Conservation (phyloP, 2,797 vertebrate genomes). For the Poeciliopsis presidionis region DNA sequence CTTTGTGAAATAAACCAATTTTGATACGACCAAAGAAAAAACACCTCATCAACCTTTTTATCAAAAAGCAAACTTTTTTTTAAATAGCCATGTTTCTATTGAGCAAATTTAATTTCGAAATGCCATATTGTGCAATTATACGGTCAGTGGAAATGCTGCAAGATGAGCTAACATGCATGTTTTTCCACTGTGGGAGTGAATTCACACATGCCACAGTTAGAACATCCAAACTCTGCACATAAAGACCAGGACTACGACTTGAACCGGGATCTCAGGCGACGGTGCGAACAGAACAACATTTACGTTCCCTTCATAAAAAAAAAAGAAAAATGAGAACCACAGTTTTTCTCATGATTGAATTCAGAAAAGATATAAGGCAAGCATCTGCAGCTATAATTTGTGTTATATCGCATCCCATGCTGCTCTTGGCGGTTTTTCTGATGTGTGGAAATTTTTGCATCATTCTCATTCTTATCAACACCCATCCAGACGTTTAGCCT, state of each 20-base stretch:
- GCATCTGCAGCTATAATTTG: not conserved
- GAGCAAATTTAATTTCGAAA: too few species aligned
- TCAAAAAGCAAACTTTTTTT: too few species aligned
- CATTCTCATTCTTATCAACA: conserved; percentile 41
- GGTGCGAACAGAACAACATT: not conserved
- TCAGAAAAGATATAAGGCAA: conserved; percentile 9
- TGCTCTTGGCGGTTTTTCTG: conserved; percentile 38
- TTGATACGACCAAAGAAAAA: too few species aligned
- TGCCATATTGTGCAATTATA: too few species aligned
- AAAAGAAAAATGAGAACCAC: not conserved
- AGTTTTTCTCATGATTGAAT: not conserved
- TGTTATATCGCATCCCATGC: conserved; percentile 17
- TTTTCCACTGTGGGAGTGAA: not conserved
- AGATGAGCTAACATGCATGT: not conserved
- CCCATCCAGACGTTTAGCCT: conserved; percentile 44
- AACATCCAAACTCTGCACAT: not conserved
- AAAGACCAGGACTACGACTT: not conserved
- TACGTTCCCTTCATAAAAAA: not conserved
- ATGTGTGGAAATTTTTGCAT: conserved; percentile 38
- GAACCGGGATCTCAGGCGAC: not conserved
- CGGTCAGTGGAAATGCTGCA: too few species aligned
- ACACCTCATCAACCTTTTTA: too few species aligned
- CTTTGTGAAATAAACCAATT: too few species aligned
- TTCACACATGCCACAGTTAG: not conserved
- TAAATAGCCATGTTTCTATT: too few species aligned